Conservation (phyloP, 2,888 invertebrate genomes). For the Exocentrus adspersus region DNA sequence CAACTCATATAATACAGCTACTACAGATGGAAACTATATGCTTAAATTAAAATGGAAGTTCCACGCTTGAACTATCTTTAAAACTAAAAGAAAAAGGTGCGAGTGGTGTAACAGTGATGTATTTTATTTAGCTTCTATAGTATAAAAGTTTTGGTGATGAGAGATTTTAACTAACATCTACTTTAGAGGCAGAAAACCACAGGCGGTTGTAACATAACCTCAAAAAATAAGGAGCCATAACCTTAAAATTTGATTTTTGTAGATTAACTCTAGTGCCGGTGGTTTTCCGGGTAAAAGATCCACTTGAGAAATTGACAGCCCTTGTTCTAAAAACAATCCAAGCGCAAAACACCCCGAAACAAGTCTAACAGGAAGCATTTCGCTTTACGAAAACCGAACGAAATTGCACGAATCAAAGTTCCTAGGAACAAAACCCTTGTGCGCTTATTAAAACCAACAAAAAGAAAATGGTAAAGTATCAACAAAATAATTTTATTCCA, state of each 20-base stretch:
- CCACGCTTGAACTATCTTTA: background rate
- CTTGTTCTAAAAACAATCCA: constrained; percentile 2
- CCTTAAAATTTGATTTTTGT: too few relatives aligned
- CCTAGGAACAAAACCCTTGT: constrained; percentile 31
- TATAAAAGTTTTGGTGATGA: background rate
- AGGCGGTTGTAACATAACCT: too few relatives aligned
- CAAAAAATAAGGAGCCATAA: too few relatives aligned
- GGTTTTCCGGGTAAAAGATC: background rate
- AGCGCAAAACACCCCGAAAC: background rate
- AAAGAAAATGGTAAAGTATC: constrained; percentile 35
- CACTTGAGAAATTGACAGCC: background rate
- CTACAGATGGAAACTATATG: background rate
- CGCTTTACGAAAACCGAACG: constrained; percentile 2
- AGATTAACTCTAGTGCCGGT: too few relatives aligned
- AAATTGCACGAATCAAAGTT: constrained; percentile 25
- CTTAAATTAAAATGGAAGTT: too few relatives aligned
- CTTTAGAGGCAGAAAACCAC: too few relatives aligned
- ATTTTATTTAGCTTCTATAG: background rate
- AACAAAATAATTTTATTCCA: constrained; percentile 54
- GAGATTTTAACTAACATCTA: too few relatives aligned
- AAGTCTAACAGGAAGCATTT: constrained; percentile 4
- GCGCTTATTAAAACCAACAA: constrained; percentile 27
- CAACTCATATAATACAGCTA: constrained; percentile 14
- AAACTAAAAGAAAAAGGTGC: background rate
- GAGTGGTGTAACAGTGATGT: too few relatives aligned